phyloP scores from a whole-genome alignment of 2,113 vertebrate genomes.

The Sclerurus mexicanus region DNA sequence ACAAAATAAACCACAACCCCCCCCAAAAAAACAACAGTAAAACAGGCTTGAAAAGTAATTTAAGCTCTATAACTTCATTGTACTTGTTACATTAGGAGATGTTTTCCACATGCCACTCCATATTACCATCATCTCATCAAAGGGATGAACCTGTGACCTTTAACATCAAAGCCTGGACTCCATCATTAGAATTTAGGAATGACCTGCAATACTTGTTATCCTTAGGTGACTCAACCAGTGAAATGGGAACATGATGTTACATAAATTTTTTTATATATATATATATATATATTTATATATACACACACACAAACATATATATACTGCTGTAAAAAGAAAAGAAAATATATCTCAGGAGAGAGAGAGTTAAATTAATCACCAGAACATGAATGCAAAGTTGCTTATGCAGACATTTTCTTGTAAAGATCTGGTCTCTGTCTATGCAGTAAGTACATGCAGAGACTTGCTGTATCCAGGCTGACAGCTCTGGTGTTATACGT shows the following conservation, averaged over 20 bases:
- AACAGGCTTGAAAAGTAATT: background rate
- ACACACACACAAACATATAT: too few species aligned
- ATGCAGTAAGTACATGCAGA: constrained; percentile 43
- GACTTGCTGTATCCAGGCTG: constrained; percentile 27
- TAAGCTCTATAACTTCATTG: background rate
- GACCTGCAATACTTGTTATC: background rate
- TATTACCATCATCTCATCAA: background rate
- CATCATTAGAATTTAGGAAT: background rate
- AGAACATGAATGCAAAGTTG: constrained; percentile 16
- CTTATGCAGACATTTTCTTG: constrained; percentile 44
- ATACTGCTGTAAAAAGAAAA: background rate
- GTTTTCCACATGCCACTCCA: background rate
- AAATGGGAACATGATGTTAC: background rate
- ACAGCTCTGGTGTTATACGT: constrained; percentile 19
- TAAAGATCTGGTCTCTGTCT: constrained; percentile 55
- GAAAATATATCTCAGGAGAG: background rate
- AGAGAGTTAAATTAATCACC: constrained; percentile 34
- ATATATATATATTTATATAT: too few species aligned
- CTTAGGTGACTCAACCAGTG: background rate
- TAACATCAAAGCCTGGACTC: background rate
- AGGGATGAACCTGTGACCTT: constrained; percentile 2
- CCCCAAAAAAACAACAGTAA: background rate
- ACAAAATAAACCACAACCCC: background rate
- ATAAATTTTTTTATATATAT: background rate
- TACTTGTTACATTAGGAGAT: background rate